These are phyloP conservation scores for Oncorhynchus tshawytscha DNA, from an alignment of 2,113 vertebrate genomes.

Conservation along the genomic window DNA sequence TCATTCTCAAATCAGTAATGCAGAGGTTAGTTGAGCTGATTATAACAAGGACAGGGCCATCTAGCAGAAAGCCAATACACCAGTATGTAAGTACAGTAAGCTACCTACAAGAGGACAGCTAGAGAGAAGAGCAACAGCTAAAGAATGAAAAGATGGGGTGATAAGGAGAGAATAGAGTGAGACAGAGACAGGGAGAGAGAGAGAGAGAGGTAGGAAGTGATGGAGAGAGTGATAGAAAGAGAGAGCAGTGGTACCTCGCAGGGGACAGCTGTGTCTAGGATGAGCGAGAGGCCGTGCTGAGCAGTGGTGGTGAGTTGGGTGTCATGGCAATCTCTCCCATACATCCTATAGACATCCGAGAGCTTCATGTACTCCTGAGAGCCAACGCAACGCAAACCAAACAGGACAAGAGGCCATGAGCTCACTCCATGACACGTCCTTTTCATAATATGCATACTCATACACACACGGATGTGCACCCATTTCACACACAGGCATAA, in stretches of 20 bases:
- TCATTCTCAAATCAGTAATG: neutral
- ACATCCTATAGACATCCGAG: slow-evolving; percentile 82
- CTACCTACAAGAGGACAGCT: slow-evolving; percentile 62
- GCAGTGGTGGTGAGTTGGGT: slow-evolving; percentile 59
- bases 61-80: slow-evolving; percentile 6
- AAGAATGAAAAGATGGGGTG: neutral
- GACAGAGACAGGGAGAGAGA: slow-evolving; percentile 2
- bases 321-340: slow-evolving; percentile 49
- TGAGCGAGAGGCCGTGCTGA: slow-evolving; percentile 59
- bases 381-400: slow-evolving; percentile 32
- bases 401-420: slow-evolving; percentile 49
- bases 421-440: neutral
- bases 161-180: neutral
- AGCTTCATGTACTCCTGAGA: slow-evolving; percentile 81
- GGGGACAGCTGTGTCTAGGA: slow-evolving; percentile 67
- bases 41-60: neutral
- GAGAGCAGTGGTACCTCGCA: slow-evolving; percentile 73
- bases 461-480: neutral
- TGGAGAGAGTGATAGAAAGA: slow-evolving; percentile 2
- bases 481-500: slow-evolving; percentile 15
- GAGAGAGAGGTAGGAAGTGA: neutral
- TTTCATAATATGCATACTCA: neutral
- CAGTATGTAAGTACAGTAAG: neutral
- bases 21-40: slow-evolving; percentile 10
- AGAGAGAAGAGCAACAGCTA: slow-evolving; percentile 45